Evolutionary conservation across 2,888 invertebrate genomes (phyloP).

Genomic region (Eupithecia exiguata): DNA sequence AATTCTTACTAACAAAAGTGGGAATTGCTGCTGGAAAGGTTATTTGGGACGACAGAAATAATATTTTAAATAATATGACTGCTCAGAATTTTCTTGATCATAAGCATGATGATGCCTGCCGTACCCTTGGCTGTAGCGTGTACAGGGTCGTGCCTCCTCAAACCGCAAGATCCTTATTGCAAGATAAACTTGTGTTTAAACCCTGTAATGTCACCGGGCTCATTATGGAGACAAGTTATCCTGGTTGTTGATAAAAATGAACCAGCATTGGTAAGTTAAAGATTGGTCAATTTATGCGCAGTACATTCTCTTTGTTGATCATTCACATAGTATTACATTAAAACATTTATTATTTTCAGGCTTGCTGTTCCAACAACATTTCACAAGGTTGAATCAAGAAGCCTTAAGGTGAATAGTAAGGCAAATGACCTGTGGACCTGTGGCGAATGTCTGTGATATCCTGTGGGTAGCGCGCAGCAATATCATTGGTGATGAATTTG

Average conservation of each 20-base stretch:
- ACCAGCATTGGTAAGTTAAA: slow-evolving; percentile 87
- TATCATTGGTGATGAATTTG: slow-evolving; percentile 85
- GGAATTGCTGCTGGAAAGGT: neutral
- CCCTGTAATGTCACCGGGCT: slow-evolving; percentile 58
- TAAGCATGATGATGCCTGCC: neutral
- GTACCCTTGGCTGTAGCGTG: neutral
- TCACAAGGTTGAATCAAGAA: slow-evolving; percentile 17
- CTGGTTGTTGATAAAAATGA: slow-evolving; percentile 94
- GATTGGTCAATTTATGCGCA: neutral
- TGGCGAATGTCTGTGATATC: slow-evolving; percentile 98
- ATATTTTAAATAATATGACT: neutral
- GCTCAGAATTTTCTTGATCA: neutral
- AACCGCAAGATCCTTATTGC: neutral
- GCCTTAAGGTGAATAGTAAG: too few relatives aligned
- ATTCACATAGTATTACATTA: neutral
- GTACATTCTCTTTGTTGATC: neutral
- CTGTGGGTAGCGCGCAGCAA: slow-evolving; percentile 88
- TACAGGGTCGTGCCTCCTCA: neutral
- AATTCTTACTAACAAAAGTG: neutral
- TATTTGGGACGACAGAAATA: neutral
- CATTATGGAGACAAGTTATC: slow-evolving; percentile 88
- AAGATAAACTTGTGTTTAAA: slow-evolving; percentile 44
- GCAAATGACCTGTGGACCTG: too few relatives aligned
- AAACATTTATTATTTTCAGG: slow-evolving; percentile 13
- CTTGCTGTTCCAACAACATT: neutral